Conservation (phyloP, 2,113 vertebrate species). For the Nesoenas mayeri region DNA sequence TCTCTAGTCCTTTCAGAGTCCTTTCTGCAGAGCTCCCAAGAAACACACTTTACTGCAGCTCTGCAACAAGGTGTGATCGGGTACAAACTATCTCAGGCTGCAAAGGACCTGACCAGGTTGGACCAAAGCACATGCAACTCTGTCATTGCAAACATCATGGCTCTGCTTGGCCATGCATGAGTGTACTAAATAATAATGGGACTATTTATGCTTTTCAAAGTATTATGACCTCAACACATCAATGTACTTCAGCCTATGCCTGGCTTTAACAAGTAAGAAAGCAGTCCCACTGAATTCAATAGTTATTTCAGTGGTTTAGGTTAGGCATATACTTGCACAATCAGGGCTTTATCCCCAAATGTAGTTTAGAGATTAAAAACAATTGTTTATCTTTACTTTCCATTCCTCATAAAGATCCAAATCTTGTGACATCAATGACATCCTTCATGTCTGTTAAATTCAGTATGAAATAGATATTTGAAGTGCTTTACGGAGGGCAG, state of each 20-base stretch:
- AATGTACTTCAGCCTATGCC: background rate
- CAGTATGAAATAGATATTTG: background rate
- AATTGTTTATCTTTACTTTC: conserved; percentile 39
- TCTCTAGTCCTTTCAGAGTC: background rate
- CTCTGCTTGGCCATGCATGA: rapidly evolving
- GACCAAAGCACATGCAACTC: background rate
- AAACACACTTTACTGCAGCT: background rate
- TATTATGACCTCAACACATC: background rate
- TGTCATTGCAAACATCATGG: background rate
- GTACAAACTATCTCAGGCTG: background rate
- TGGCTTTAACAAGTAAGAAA: background rate
- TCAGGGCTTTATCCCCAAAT: background rate
- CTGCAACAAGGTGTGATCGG: background rate
- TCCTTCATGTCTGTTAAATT: background rate
- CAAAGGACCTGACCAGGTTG: background rate
- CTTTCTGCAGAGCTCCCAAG: background rate
- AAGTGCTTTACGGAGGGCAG: background rate
- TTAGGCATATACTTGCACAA: background rate
- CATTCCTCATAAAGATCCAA: background rate
- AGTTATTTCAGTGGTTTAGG: background rate
- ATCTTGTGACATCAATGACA: background rate
- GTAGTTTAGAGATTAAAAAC: conserved; percentile 44
- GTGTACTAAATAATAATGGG: background rate
- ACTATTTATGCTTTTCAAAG: background rate
- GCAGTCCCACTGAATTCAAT: background rate